Conservation (phyloP, 1,140 invertebrate species). For the Sminthurinus signatus region DNA sequence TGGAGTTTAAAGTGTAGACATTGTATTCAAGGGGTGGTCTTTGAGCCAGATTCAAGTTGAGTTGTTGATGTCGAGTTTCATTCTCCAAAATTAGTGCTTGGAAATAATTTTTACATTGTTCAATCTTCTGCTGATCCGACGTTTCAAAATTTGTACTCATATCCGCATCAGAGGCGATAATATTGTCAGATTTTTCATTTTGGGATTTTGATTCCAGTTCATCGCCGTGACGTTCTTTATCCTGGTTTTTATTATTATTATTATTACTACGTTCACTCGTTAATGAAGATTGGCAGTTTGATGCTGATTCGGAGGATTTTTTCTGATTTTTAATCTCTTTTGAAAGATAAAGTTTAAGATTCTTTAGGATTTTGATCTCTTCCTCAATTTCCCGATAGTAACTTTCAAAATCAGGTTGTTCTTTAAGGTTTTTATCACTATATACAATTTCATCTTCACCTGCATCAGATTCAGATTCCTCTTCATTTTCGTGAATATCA, state of each 20-base stretch:
- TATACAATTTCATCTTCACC: no score
- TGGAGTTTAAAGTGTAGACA: neutral
- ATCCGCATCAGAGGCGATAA: neutral
- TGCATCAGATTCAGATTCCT: neutral
- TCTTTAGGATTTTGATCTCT: neutral
- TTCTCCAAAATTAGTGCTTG: no score
- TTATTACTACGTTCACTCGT: neutral
- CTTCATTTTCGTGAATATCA: neutral
- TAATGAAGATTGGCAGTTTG: neutral
- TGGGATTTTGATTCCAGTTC: neutral
- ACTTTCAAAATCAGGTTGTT: neutral
- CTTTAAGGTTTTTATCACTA: no score
- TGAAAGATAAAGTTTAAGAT: neutral
- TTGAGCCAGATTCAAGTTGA: no score
- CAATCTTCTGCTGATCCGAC: no score
- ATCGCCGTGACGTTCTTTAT: neutral
- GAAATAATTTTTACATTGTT: no score
- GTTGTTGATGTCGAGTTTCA: no score
- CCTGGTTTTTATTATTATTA: neutral
- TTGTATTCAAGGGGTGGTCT: constrained; percentile 1
- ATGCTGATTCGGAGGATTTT: neutral
- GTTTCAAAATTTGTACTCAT: no score
- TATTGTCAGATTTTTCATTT: neutral
- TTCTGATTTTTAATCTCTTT: neutral
- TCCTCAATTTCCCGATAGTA: neutral